These are phyloP conservation scores for Vidua macroura DNA, from an alignment of 2,113 vertebrate species.

Conservation along the genomic window DNA sequence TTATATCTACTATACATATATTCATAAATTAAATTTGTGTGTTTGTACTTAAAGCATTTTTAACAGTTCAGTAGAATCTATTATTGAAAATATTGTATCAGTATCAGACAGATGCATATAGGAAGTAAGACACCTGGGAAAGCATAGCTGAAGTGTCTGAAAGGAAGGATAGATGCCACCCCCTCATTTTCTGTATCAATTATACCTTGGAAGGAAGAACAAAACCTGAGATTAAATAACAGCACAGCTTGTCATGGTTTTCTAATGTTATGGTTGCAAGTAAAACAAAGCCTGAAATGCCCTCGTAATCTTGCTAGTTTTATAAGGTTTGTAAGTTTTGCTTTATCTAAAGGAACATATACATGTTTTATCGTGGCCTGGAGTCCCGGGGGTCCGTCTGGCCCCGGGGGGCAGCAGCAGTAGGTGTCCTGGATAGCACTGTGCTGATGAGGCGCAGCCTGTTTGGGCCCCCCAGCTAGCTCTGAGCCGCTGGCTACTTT, in stretches of 20 bases:
- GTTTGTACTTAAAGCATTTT: not conserved
- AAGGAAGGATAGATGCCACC: not conserved
- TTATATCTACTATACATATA: not conserved
- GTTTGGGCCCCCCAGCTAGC: too few species aligned
- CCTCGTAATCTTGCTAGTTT: not conserved
- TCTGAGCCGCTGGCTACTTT: too few species aligned
- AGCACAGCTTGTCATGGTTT: not conserved
- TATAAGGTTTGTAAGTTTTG: not conserved
- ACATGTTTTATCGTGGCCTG: not conserved
- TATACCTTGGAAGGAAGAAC: conserved; percentile 3
- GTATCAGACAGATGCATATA: not conserved
- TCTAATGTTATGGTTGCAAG: not conserved
- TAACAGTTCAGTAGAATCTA: not conserved
- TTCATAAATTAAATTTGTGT: not conserved
- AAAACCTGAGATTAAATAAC: conserved; percentile 18
- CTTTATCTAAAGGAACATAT: not conserved
- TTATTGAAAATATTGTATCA: not conserved
- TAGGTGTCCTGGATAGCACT: too few species aligned
- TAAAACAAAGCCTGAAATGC: conserved; percentile 56
- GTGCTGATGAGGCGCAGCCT: too few species aligned
- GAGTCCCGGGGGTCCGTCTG: too few species aligned
- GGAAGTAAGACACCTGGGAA: not conserved
- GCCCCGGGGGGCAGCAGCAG: too few species aligned
- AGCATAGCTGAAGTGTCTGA: not conserved
- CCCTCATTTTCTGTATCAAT: not conserved